phyloP scores from a whole-genome alignment of 2,797 vertebrate species.

The Phaenicophaeus curvirostris region DNA sequence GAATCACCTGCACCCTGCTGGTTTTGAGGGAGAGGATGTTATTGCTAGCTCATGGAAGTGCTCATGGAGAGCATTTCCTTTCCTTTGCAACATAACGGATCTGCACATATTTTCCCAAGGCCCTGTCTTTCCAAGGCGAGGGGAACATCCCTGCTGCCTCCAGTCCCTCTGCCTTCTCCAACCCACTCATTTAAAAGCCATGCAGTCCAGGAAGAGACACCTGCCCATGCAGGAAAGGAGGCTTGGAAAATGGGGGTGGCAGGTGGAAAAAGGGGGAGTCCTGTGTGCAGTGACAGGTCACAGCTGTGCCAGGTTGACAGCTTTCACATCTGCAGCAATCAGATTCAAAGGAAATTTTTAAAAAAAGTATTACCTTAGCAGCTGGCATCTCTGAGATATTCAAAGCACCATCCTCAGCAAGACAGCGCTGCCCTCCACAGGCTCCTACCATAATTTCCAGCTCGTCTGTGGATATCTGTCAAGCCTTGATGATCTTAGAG shows the following conservation, averaged over 20 bases:
- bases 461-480: neutral
- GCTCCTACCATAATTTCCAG: neutral
- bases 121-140: neutral
- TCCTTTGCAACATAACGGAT: neutral
- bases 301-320: neutral
- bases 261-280: neutral
- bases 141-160: neutral
- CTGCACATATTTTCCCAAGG: neutral
- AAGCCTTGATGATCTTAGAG: neutral
- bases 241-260: neutral
- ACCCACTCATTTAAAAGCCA: neutral
- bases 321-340: constrained; percentile 24
- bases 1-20: neutral
- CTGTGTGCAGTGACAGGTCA: neutral
- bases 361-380: constrained; percentile 46
- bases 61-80: neutral
- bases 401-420: constrained; percentile 1
- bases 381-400: constrained; percentile 21
- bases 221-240: neutral
- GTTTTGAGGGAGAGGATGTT: neutral
- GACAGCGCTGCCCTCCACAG: constrained; percentile 42
- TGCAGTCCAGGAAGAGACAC: neutral
- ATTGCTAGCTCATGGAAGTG: neutral
- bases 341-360: neutral
- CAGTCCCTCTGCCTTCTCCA: neutral